Evolutionary conservation across 2,888 invertebrate species (phyloP).

Genomic region (Apantesis nais): DNA sequence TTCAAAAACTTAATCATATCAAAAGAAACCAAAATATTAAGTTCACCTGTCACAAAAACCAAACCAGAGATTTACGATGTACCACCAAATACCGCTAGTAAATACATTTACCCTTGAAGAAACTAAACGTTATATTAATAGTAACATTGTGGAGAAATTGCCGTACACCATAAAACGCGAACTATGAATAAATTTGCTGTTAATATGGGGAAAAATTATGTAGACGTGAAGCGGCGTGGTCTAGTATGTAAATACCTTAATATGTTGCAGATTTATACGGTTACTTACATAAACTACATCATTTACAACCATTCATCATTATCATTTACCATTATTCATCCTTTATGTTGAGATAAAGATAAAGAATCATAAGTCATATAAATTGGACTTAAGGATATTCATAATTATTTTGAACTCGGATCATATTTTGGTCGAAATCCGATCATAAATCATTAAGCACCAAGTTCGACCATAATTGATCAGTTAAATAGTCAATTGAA

Average conservation of each 20-base stretch:
- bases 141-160: constrained; percentile 6
- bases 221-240: not conserved
- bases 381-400: not conserved
- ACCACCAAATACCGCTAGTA: constrained; percentile 4
- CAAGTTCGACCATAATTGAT: not conserved
- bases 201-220: constrained; percentile 3
- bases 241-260: not conserved
- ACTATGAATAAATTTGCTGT: constrained; percentile 16
- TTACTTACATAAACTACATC: not conserved
- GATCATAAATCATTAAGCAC: not conserved
- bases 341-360: no score
- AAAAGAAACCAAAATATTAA: not conserved
- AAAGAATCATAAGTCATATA: no score
- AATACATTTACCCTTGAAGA: constrained; percentile 9
- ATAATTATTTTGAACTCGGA: not conserved
- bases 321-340: no score
- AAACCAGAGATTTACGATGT: constrained; percentile 9
- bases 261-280: not conserved
- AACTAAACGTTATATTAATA: constrained; percentile 14
- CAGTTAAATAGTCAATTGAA: not conserved
- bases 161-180: constrained; percentile 11
- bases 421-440: not conserved
- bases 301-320: not conserved
- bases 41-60: constrained; percentile 5
- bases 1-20: not conserved